Percentiles rank a stretch among this genome's conserved stretches.
These are phyloP conservation scores for Myotis davidii DNA, from an alignment of 2,113 vertebrate species.

Conservation along the genomic window DNA sequence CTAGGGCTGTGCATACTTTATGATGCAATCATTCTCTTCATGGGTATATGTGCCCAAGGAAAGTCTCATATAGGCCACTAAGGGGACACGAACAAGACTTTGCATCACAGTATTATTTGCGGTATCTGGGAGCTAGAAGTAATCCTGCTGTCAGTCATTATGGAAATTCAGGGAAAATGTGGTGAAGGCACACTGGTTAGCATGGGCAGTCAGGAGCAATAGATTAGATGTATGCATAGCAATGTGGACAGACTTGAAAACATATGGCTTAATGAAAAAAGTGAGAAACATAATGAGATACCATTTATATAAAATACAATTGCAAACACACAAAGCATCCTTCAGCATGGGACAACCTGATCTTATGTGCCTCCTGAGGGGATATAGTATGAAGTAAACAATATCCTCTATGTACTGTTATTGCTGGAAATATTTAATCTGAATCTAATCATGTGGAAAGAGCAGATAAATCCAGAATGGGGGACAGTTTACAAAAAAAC, in stretches of 20 bases:
- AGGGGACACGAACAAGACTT: background rate
- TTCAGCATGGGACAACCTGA: background rate
- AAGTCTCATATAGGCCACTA: background rate
- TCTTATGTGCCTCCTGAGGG: background rate
- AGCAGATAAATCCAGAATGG: slow-evolving; percentile 9
- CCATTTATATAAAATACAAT: slow-evolving; percentile 42
- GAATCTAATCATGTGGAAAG: slow-evolving; percentile 41
- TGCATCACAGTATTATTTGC: background rate
- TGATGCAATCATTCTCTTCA: background rate
- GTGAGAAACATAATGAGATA: background rate
- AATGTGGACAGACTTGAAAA: slow-evolving; percentile 19
- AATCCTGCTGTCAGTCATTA: background rate
- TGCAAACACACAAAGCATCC: slow-evolving; percentile 11
- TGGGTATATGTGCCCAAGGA: slow-evolving; percentile 31
- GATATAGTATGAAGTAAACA: background rate
- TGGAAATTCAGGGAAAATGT: slow-evolving; percentile 18
- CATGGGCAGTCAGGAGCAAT: background rate
- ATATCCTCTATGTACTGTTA: background rate
- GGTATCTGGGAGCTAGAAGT: background rate
- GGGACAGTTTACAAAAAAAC: background rate
- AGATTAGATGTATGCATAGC: background rate
- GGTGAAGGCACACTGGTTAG: background rate
- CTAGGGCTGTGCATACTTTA: background rate
- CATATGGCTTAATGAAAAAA: slow-evolving; percentile 5
- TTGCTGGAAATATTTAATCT: slow-evolving; percentile 30